Conservation (phyloP, 2,797 vertebrate species). For the Acanthis flammea region DNA sequence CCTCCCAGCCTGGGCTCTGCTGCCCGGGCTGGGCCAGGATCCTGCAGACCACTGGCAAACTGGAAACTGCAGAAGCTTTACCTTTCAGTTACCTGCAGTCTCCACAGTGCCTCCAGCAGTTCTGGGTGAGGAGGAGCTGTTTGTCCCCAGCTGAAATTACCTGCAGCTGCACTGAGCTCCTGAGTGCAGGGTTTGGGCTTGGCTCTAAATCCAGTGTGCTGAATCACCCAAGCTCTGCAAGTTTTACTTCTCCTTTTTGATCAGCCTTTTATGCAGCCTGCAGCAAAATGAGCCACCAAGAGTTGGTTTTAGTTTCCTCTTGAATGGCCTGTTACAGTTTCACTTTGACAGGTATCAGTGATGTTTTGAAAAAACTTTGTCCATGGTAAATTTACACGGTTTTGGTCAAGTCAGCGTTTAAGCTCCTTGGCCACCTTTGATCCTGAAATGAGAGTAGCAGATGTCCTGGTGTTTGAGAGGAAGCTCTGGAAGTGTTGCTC, state of each 20-base stretch:
- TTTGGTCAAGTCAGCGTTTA: not conserved
- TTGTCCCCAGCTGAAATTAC: not conserved
- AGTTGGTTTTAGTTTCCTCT: not conserved
- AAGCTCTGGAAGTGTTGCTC: not conserved
- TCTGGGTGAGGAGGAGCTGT: not conserved
- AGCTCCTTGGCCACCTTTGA: not conserved
- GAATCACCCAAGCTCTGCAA: not conserved
- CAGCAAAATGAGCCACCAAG: not conserved
- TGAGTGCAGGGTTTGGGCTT: not conserved
- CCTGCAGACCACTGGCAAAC: not conserved
- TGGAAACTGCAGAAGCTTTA: no score
- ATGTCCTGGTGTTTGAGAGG: not conserved
- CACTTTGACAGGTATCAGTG: not conserved
- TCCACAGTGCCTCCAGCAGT: not conserved
- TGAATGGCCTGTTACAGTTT: accelerated
- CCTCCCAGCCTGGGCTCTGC: not conserved
- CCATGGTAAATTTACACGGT: accelerated
- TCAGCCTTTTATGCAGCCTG: not conserved
- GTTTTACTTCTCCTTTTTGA: not conserved
- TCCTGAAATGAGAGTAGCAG: not conserved
- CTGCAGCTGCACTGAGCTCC: not conserved
- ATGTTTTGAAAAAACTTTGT: not conserved
- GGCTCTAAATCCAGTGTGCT: not conserved
- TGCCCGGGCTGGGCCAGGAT: not conserved
- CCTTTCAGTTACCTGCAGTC: no score